Percentiles rank a stretch among this genome's conserved stretches.
phyloP scores from a whole-genome alignment of 2,888 invertebrate species.

The Gymnoscelis rufifasciata region DNA sequence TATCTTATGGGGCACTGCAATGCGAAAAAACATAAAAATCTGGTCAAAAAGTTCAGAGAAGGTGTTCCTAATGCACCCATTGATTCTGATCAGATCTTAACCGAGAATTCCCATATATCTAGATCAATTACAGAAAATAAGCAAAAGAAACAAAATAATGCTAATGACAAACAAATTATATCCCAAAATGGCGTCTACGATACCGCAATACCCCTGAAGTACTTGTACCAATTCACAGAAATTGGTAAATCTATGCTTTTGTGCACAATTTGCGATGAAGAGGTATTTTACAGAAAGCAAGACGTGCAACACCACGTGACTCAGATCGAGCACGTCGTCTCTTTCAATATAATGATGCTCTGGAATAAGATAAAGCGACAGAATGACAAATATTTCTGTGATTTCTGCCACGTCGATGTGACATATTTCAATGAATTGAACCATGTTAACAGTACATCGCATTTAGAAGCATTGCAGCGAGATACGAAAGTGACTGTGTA shows the following conservation, averaged over 20 bases:
- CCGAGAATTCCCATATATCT: slow-evolving; percentile 9
- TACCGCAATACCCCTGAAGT: slow-evolving; percentile 17
- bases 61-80: neutral
- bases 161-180: neutral
- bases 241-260: slow-evolving; percentile 10
- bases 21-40: slow-evolving; percentile 12
- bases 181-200: slow-evolving; percentile 4
- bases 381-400: slow-evolving; percentile 21
- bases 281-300: slow-evolving; percentile 8
- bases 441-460: slow-evolving; percentile 6
- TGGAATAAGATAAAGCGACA: slow-evolving; percentile 23
- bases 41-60: slow-evolving; percentile 4
- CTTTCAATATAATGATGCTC: slow-evolving; percentile 23
- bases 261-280: slow-evolving; percentile 21
- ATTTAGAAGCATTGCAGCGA: slow-evolving; percentile 4
- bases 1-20: slow-evolving; percentile 20
- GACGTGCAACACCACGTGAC: slow-evolving; percentile 9
- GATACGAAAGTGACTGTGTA: slow-evolving; percentile 17
- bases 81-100: neutral
- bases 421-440: slow-evolving; percentile 23
- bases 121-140: slow-evolving; percentile 9
- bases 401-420: slow-evolving; percentile 16
- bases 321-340: slow-evolving; percentile 15
- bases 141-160: neutral
- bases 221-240: slow-evolving; percentile 19